Evolutionary conservation across 1,140 invertebrate genomes (phyloP), one percentile per base, ranked within the genome.

Genomic region (Patella vulgata): DNA sequence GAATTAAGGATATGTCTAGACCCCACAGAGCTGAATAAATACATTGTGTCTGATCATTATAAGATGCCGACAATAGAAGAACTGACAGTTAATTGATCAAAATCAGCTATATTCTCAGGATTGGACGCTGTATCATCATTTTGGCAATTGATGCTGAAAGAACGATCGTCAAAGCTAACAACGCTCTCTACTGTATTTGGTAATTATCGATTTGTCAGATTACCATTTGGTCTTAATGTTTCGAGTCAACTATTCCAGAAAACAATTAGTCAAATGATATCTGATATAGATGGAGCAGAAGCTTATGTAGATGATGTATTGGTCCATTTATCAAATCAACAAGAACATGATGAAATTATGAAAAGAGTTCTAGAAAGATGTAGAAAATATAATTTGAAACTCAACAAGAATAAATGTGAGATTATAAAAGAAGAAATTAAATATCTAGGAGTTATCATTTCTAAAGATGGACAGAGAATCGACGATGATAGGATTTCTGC

Each of bases 211-310:
- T n/a, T n/a, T n/a, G n/a, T n/a, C n/a, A n/a, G n/a, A n/a, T n/a
- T n/a, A n/a, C n/a, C n/a, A n/a, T n/a, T n/a, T n/a, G n/a, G n/a
- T n/a, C n/a, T n/a, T n/a, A n/a, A n/a, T n/a, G n/a, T n/a, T n/a
- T n/a, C n/a, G n/a, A n/a, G n/a, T n/a, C n/a, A n/a, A n/a, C n/a
- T 77, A 4, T 86, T 85, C 64, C 78, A 82, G 44, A 59, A 68
- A 54, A 59, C 54, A 50, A 75, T 79, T 51, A 47, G 61, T 19
- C 63, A 80, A 61, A 75, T 75, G 42, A 79, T 82, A 62, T 70
- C 71, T 43, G 71, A 71, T 39, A 55, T 85, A n/a, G 17, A 50
- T n/a, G 77, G 78, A 43, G 66, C 80, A n/a, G 71, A 62, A 28
- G 61, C 74, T 2, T 80, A 81, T 42, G 64, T 80, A 23, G 84